Evolutionary conservation across 1,140 invertebrate genomes (phyloP), one percentile per base, ranked within the genome.

Genomic region (Drosophila sturtevanti): DNA sequence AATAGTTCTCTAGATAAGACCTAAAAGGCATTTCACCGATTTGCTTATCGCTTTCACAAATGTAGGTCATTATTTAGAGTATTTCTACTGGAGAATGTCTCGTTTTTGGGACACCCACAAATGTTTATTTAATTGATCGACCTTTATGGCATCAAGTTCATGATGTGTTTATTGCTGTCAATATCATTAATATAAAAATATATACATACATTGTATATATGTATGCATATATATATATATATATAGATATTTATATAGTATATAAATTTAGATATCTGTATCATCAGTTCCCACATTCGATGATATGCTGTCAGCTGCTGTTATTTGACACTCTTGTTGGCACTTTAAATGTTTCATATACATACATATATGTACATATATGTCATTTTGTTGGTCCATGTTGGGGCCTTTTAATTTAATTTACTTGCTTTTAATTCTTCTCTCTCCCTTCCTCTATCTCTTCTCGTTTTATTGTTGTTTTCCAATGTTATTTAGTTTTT

Each of bases 71-170:
- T 56, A 31, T 56, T 35, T 56, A 2, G 31, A 56, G 27, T 18
- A 56, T 56, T 56, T 18, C 38, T 48, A 38, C 35, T 74, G 44
- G 27, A 27, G 27, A 31, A 16, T 48, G 16, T 48, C 18, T 38
- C 48, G 54, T 38, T 55, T 68, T 79, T 51, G 64, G 58, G 58
- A 65, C 63, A 52, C 52, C 58, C 21, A 9, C 34, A 56, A 63
- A 76, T 73, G 31, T 55, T 55, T 35, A n/a, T 68, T 85, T 80
- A 85, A 85, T 85, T 85, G 77, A 56, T 48, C 72, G 81, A 86
- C 81, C 81, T 75, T 61, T 48, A 41, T 71, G 75, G 63, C 78
- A 67, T 61, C 81, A 86, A 86, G 81, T 86, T 86, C 78, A 86
- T 69, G 59, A 67, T 74, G 75, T 74, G 71, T 65, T 85, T 68